phyloP scores from a whole-genome alignment of 2,113 vertebrate genomes.

The Indicator indicator region DNA sequence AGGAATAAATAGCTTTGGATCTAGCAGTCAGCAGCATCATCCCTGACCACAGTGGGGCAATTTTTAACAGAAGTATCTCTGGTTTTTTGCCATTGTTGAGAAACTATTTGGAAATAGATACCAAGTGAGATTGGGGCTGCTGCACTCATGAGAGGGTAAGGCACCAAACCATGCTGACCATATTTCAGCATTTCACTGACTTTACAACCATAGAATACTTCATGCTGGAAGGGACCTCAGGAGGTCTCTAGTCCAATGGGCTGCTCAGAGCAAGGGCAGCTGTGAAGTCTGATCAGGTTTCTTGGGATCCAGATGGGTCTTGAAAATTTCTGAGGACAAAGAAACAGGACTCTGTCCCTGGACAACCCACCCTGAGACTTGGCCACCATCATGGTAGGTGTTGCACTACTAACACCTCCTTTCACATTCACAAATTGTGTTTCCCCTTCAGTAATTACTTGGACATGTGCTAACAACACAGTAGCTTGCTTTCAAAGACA shows the following conservation, averaged over 20 bases:
- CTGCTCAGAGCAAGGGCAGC: not conserved
- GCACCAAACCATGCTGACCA: not conserved
- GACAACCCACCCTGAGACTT: not conserved
- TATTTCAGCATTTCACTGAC: not conserved
- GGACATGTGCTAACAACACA: not conserved
- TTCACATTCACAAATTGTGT: not conserved
- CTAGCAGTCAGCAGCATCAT: not conserved
- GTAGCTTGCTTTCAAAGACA: not conserved
- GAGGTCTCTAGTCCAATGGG: not conserved
- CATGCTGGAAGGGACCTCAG: too few relatives aligned
- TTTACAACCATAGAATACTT: not conserved
- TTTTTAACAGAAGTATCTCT: not conserved
- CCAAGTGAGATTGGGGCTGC: not conserved
- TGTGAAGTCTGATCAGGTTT: not conserved
- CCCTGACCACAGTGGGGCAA: not conserved
- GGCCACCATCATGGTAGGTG: not conserved
- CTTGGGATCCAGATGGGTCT: not conserved
- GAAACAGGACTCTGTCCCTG: not conserved
- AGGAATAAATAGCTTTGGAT: not conserved
- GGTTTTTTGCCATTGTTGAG: fast-evolving
- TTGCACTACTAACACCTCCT: not conserved
- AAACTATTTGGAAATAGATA: not conserved
- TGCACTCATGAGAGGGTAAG: fast-evolving
- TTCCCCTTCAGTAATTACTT: not conserved
- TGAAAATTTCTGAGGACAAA: not conserved